Base-by-base conservation (phyloP, 2,113 vertebrate genomes). In the Dipodomys spectabilis region DNA sequence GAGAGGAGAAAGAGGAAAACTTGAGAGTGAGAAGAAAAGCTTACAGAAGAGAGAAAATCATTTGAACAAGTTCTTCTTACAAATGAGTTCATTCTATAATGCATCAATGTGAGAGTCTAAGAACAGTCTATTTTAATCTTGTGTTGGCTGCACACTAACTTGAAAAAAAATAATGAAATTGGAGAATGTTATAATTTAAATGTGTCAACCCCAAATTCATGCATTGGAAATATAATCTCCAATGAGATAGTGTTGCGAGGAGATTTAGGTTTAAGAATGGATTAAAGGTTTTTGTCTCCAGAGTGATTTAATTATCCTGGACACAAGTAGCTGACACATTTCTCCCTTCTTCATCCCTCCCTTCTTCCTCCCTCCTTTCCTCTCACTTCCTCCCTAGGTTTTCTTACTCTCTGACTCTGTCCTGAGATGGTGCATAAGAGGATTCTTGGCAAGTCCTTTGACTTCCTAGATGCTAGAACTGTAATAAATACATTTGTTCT, bases 101-200 rank as follows among this genome's bases (percentile, higher is more conserved):
- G 45, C 86, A 22, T 28, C 53, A 86, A 20, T 15, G 1, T 79
- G 74, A 65, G 9, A 28, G 60, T 69, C 7, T 39, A 39, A 79
- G 74, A 93, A 57, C 19, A 39, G 4, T 44, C 35, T 64, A 69
- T 80, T 90, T 88, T 90, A 93, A 91, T 79, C 20, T 15, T 22
- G 11, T 62, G 28, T 69, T 28, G 5, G 7, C 39, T 80, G 20
- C 49, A 57, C 15, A n/a, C 9, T 68, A 60, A 88, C 68, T 88
- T 60, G 10, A 78, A 57, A 71, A 86, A 82, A 30, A 88, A 62
- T 5, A 25, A 45, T 45, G 16, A 25, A 68, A 71, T 57, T 53
- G 13, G 15, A 86, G 9, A 7, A 45, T 82, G 20, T 27, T 77
- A 15, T 44, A 6, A 6, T 79, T 78, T n/a, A 9, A 78, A 85